Base-by-base conservation (phyloP, 2,888 invertebrate genomes). In the Chymomyza procnemis region DNA sequence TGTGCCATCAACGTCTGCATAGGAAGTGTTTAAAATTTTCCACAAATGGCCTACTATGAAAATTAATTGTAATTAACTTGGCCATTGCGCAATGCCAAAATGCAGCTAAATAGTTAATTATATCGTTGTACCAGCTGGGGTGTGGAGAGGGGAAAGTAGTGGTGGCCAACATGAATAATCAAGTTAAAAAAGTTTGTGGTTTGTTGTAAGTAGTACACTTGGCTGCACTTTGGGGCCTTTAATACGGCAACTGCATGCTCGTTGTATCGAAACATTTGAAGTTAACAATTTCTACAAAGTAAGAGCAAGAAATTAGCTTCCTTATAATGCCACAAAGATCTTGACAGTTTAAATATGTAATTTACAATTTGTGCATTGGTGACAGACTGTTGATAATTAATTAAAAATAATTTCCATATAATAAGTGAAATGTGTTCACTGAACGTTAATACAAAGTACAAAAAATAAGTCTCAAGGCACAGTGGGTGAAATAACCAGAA, bases 11-110 rank as follows among this genome's bases (percentile, higher is more conserved):
- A 61, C 50, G 69, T 65, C 63, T 65, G 21, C 72, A 71, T 75
- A 85, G 80, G 85, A 85, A 80, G 85, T 85, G 16, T 57, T 61
- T n/a, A 26, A 55, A 61, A 59, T 56, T 61, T 81, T 72, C 73
- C 75, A 80, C 75, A 80, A 75, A 71, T 80, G 79, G 80, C 75
- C 72, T 69, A 78, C 75, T 77, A 85, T 73, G 74, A 78, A 81
- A 85, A 85, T 78, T 64, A 85, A 80, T 71, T 67, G 74, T 71
- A 81, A 80, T 82, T 82, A 78, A 73, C 80, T 72, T 60, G 48
- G 26, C 60, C 41, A 41, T 85, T 85, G 75, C 69, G 75, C 63
- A 81, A 81, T 73, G 41, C 30, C 47, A 68, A 76, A 65, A 70
- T 54, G 61, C 57, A 47, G 41, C 67, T 46, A 30, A 64, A 71